Base-by-base conservation (phyloP, 2,888 invertebrate species). In the Sarcophaga subvicina region DNA sequence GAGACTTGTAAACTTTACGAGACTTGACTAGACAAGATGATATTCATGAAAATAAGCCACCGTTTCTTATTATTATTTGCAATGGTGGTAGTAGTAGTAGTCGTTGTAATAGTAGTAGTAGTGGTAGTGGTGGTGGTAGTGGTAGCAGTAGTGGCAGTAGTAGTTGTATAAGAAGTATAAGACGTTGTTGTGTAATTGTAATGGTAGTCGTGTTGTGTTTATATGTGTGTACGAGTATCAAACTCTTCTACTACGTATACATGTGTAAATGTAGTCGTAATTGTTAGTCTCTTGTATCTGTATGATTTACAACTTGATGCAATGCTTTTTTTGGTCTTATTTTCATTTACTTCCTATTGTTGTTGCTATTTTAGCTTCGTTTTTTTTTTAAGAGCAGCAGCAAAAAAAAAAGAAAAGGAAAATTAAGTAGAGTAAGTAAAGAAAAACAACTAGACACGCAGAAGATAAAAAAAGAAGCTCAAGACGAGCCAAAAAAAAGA, bases 11-110 rank as follows among this genome's bases (percentile, higher is more conserved):
- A 86, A 86, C 73, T 86, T 83, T 86, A 83, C 83, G 86, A 83
- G 86, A 83, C 83, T 86, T 86, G 86, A 86, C 86, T 86, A 86
- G 86, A 86, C 86, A 83, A 86, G 80, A 86, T 83, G 86, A 73
- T 83, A 69, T 80, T 86, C 86, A 88, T 86, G 88, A 87, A 89
- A 87, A 88, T 83, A 88, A 88, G 80, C 83, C 80, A 75, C 87
- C 87, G 82, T 88, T 87, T 78, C 85, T 80, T 83, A 87, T 80
- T 75, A 80, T 76, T 76, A 78, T 71, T 49, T 83, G 78, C 60
- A 78, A 60, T 64, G 45, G 47, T 17, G 47, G 60, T 59, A 64
- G 45, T 66, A 71, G 69, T 80, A 64, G 37, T 3, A 49, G 5
- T 72, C 60, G 10, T 4, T 59, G 67, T 37, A 72, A 60, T 54